Evolutionary conservation across 1,140 invertebrate genomes (phyloP), one percentile per base, ranked within the genome.

Genomic region (Ceratina japonica): DNA sequence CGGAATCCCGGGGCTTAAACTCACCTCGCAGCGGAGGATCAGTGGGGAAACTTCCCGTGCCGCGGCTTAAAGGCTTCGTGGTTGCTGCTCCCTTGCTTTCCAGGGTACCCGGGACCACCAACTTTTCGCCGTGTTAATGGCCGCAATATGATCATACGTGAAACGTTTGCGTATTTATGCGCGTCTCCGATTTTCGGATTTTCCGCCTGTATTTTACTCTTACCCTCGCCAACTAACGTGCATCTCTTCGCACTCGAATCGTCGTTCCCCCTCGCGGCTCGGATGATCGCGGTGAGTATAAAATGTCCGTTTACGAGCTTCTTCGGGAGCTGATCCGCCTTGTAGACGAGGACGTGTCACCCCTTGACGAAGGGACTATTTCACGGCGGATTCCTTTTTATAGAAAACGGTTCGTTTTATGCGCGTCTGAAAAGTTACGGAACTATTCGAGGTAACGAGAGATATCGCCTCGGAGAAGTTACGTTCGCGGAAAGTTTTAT

Each of bases 31-130:
- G 80, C 82, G 89, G 37, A 91, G 92, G 92, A 92, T 92, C 91
- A 92, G 91, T 89, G 91, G 80, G 90, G 87, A 92, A 92, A 92
- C 89, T 92, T 92, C 87, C 90, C 90, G 90, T 82, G 73, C 89
- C 90, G 82, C 86, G 91, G 92, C 91, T 92, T 92, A 92, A 92
- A 91, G 91, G 92, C 91, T 92, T 92, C 89, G 90, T 86, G 91
- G 90, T 91, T 91, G 90, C 90, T 90, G 88, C 89, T 89, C 86
- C 88, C 86, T 87, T 87, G 85, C 86, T 84, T 82, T 87, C 83
- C 83, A 82, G 80, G 63, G 51, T 75, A 75, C 59, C 62, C 12
- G 56, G 70, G 77, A 44, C 3, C 37, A 44, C 37, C 86, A 87
- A 91, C 90, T 92, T 91, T 92, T 90, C 90, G 88, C 88, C 87